Evolutionary conservation across 1,140 invertebrate species (phyloP).

Genomic region (Doryteuthis pealeii): DNA sequence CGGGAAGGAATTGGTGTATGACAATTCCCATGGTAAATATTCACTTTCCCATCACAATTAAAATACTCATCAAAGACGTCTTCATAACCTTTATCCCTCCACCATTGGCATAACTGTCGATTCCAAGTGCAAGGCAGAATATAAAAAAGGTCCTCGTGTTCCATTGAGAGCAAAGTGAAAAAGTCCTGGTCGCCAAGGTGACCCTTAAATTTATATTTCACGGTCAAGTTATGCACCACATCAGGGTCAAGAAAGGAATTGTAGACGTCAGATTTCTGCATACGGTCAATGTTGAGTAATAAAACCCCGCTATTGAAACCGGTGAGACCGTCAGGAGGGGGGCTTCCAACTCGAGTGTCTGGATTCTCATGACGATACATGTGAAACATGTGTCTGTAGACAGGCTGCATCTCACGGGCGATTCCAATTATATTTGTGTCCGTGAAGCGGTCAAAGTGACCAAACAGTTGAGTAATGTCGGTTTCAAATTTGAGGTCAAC

Average conservation of each 20-base stretch:
- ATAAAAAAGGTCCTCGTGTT: constrained; percentile 75
- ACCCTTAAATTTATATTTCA: constrained; percentile 74
- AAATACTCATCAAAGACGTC: constrained; percentile 78
- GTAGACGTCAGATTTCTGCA: constrained; percentile 68
- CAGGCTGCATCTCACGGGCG: constrained; percentile 76
- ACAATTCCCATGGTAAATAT: constrained; percentile 85
- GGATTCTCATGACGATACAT: constrained; percentile 69
- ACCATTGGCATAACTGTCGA: constrained; percentile 82
- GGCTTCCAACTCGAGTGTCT: constrained; percentile 67
- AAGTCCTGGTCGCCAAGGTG: constrained; percentile 88
- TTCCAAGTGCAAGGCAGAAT: constrained; percentile 82
- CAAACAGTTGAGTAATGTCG: constrained; percentile 71
- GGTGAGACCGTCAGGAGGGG: constrained; percentile 68
- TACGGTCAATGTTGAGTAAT: constrained; percentile 72
- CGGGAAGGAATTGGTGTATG: constrained; percentile 72
- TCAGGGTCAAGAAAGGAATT: constrained; percentile 65
- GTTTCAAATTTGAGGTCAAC: constrained; percentile 76
- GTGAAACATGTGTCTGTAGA: constrained; percentile 78
- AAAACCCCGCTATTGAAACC: constrained; percentile 83
- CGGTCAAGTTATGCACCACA: constrained; percentile 66
- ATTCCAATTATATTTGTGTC: constrained; percentile 71
- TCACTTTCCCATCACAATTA: constrained; percentile 70
- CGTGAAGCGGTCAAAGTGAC: constrained; percentile 71
- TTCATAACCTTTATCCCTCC: constrained; percentile 76
- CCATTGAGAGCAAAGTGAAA: constrained; percentile 75